Evolutionary conservation across 1,140 invertebrate genomes (phyloP), one percentile per base, ranked within the genome.

Genomic region (Subanguina moxae): DNA sequence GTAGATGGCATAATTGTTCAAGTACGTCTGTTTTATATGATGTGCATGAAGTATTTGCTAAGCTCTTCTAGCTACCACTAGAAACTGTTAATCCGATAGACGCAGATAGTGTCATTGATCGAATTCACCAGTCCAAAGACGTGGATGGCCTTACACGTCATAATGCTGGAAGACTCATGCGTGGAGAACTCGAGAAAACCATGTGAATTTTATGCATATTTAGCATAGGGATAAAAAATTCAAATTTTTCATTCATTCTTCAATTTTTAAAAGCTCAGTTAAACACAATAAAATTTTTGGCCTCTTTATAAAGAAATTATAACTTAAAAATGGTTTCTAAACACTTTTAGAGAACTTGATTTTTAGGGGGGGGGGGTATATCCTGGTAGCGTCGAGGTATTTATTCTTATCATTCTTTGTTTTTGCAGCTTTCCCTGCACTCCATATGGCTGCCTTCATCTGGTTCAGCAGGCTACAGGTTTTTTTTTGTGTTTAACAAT

Each of bases 1-100:
- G 68, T 80, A n/a, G 77, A 82, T 57, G 80, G 80, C 43, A 83
- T 82, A 23, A 82, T 82, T 61, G 75, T 82, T 13, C 79, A 80
- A 65, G 77, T 79, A 46, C 11, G 45, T 1, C 19, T 52, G 17
- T n/a, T 32, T 61, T 58, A 30, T 58, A 58, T 13, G 21, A 58
- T 32, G 7, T 72, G 0, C 21, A 15, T 25, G 25, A 64, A 8
- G 23, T 19, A 7, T 52, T 7, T 5, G n/a, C 23, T 5, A 52
- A 21, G 15, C 45, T 8, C 25, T 23, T 78, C 65, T 67, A 81
- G 77, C 68, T 82, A 23, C 80, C 80, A 19, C 63, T 83, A 11
- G 81, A 82, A 45, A 76, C 66, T 42, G 64, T 62, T 1, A 69
- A 76, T 25, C 19, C 57, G 13, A 76, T 82, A 11, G 81, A 83